Evolutionary conservation across 2,888 invertebrate genomes (phyloP).

Genomic region (Congeria kusceri): DNA sequence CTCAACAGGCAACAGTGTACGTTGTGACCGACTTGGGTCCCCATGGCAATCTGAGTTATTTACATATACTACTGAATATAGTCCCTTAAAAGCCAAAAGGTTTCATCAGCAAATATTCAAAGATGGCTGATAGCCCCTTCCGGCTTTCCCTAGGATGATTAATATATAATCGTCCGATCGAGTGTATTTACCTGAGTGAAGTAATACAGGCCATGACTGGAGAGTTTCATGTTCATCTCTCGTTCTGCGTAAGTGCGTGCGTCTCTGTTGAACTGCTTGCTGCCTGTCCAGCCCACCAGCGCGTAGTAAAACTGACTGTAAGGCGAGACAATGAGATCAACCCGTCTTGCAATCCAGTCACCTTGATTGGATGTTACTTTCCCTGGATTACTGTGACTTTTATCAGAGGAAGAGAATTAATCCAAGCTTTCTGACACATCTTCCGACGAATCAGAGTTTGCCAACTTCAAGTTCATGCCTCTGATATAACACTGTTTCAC

Average conservation of each 20-base stretch:
- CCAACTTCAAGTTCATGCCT: background rate
- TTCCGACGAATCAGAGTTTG: background rate
- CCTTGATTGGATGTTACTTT: slow-evolving; percentile 50
- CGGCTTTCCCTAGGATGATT: too few relatives aligned
- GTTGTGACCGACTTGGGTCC: too few relatives aligned
- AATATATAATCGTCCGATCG: too few relatives aligned
- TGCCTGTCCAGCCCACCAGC: slow-evolving; percentile 85
- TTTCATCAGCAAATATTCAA: too few relatives aligned
- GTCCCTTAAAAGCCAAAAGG: too few relatives aligned
- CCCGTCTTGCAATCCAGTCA: slow-evolving; percentile 83
- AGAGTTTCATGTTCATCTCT: slow-evolving; percentile 79
- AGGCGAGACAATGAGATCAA: slow-evolving; percentile 84
- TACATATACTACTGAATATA: too few relatives aligned
- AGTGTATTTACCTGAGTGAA: slow-evolving; percentile 66
- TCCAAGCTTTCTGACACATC: slow-evolving; percentile 6
- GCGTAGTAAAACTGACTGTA: slow-evolving; percentile 83
- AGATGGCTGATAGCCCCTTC: too few relatives aligned
- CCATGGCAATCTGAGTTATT: too few relatives aligned
- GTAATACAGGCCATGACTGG: slow-evolving; percentile 84
- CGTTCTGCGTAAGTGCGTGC: slow-evolving; percentile 81
- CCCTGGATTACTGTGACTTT: background rate
- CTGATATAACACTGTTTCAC: background rate
- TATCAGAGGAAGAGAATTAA: background rate
- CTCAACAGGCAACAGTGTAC: too few relatives aligned
- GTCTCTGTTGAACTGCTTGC: slow-evolving; percentile 84